Percentiles rank a stretch among this genome's conserved stretches.
Evolutionary conservation across 2,888 invertebrate genomes (phyloP).

Genomic region (Hypolimnas misippus): DNA sequence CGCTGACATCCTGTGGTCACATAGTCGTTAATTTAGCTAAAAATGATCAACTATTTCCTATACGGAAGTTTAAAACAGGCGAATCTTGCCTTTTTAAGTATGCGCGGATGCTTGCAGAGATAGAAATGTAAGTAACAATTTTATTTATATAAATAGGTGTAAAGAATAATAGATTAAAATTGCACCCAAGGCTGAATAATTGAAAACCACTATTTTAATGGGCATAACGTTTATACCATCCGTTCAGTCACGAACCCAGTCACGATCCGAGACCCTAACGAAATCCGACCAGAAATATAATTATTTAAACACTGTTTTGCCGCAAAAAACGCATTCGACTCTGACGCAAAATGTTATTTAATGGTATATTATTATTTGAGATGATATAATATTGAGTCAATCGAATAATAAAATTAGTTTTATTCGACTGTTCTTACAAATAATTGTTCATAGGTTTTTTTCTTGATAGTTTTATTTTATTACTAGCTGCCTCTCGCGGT

Average conservation of each 20-base stretch:
- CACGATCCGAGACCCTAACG: slow-evolving; percentile 32
- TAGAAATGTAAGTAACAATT: neutral
- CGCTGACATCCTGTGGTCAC: no score
- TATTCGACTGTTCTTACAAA: no score
- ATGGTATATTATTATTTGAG: slow-evolving; percentile 55
- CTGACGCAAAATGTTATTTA: slow-evolving; percentile 49
- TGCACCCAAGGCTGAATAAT: slow-evolving; percentile 58
- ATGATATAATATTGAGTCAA: neutral
- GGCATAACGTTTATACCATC: slow-evolving; percentile 34
- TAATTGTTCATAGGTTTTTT: no score
- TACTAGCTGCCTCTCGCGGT: no score
- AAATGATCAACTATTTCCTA: no score
- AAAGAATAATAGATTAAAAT: slow-evolving; percentile 42
- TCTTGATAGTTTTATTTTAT: no score
- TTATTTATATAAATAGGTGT: neutral
- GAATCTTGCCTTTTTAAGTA: no score
- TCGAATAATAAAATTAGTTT: neutral
- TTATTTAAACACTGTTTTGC: slow-evolving; percentile 18
- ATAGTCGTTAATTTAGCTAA: no score
- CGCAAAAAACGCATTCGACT: slow-evolving; percentile 27
- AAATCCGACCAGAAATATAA: slow-evolving; percentile 34
- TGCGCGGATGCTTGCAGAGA: no score
- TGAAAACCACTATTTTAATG: slow-evolving; percentile 54
- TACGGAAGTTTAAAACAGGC: no score
- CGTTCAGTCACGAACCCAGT: slow-evolving; percentile 39